Percentiles rank a stretch among this genome's conserved stretches.
These are phyloP conservation scores for Linepithema humile DNA, from an alignment of 1,140 invertebrate species.

Conservation along the genomic window DNA sequence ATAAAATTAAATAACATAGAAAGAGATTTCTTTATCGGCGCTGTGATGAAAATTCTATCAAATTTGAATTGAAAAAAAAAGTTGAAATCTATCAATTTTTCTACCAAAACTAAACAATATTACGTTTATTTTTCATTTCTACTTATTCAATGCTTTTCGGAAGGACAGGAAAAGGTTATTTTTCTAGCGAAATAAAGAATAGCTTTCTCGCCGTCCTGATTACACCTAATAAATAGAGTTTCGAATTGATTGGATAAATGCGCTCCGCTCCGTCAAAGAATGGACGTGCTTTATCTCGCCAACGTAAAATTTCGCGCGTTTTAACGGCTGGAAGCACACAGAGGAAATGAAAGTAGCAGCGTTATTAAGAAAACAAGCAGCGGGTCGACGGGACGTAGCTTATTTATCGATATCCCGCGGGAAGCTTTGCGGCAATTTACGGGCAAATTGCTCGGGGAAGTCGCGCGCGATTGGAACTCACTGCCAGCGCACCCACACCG, in stretches of 20 bases:
- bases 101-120: no score
- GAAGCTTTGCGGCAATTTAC: conserved; percentile 20
- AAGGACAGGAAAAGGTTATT: no score
- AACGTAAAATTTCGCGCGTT: conserved; percentile 1
- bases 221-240: no score
- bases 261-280: background rate
- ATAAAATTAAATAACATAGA: background rate
- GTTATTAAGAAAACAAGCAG: conserved; percentile 26
- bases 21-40: background rate
- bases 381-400: background rate
- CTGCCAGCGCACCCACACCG: background rate
- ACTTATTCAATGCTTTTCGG: no score
- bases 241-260: background rate
- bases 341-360: background rate
- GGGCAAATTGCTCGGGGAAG: conserved; percentile 16
- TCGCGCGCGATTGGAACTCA: background rate
- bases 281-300: background rate
- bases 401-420: conserved; percentile 31
- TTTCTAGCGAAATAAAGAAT: no score
- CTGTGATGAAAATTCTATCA: no score
- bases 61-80: no score
- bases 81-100: no score
- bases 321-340: background rate
- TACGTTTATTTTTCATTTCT: no score
- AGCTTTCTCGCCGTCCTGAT: no score